Evolutionary conservation across 1,140 invertebrate genomes (phyloP), one percentile per base, ranked within the genome.

Genomic region (Polypedilum pembai): DNA sequence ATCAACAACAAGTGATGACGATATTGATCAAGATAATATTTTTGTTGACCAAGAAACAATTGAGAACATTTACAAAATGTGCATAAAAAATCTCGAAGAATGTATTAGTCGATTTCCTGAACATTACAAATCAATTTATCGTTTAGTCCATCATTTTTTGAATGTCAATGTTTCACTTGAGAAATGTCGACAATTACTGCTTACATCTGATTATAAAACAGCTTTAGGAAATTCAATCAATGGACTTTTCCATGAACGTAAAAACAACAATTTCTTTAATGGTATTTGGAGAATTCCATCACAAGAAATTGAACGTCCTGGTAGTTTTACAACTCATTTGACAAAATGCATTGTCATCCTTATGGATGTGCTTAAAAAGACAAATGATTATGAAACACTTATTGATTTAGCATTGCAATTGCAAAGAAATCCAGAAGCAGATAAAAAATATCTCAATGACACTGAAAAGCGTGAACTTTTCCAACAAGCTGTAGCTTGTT

Each of bases 111-210:
- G 95, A 63, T 95, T 95, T 83, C 89, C 93, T 0, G 91, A 93
- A 77, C 94, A 98, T 84, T 97, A 96, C 81, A 98, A 98, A 83
- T 92, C 94, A 0, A 85, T 95, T 33, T 97, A 96, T 82, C 86
- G 94, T 76, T 81, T 98, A 40, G 90, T 93, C 1, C 88, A 95
- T 82, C 90, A 93, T 78, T 95, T 91, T 81, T 92, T 91, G 79
- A 86, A 91, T 75, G 92, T 91, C 21, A 84, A 76, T 40, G 86
- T 89, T 79, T 83, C 84, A 66, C 85, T 87, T 66, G 83, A 84
- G 75, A 89, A 88, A 80, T 89, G 89, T 76, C 86, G 88, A 77
- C 88, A 92, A 77, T 82, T 94, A 8, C 85, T 94, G 75, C 79
- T 94, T 72, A 88, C 88, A 0, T 87, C 86, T 66, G 65, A 69